A percentile compares a stretch with the other conserved stretches of the same genome.
phyloP scores from a whole-genome alignment of 2,113 vertebrate genomes.

The Semnopithecus entellus region DNA sequence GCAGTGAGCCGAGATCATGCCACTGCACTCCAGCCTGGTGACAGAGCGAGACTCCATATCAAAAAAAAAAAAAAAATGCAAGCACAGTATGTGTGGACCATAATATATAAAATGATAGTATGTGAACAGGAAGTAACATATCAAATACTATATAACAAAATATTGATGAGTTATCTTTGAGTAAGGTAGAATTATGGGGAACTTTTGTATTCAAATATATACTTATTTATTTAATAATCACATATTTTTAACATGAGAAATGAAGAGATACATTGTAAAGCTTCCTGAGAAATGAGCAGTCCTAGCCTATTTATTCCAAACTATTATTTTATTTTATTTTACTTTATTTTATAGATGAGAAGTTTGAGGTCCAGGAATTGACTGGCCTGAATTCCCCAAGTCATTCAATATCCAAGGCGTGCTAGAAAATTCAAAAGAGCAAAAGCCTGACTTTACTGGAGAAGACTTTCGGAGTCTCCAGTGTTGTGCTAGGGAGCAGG shows the following conservation, averaged over 20 bases:
- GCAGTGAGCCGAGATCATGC: no score
- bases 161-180: not conserved
- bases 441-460: conserved; percentile 48
- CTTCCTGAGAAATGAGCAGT: not conserved
- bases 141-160: not conserved
- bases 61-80: no score
- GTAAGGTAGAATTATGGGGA: not conserved
- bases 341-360: not conserved
- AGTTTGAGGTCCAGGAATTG: not conserved
- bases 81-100: not conserved
- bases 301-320: not conserved
- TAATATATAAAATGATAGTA: not conserved
- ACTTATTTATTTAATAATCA: not conserved
- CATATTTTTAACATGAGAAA: not conserved
- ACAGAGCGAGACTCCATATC: no score
- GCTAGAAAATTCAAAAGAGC: conserved; percentile 49
- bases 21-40: no score
- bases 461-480: conserved; percentile 39
- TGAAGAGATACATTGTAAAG: not conserved
- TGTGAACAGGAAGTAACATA: not conserved
- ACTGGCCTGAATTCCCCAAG: not conserved
- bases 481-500: conserved; percentile 50
- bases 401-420: not conserved
- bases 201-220: not conserved
- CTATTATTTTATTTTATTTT: not conserved